phyloP scores from a whole-genome alignment of 2,113 vertebrate genomes.

The Pelusios castaneus region DNA sequence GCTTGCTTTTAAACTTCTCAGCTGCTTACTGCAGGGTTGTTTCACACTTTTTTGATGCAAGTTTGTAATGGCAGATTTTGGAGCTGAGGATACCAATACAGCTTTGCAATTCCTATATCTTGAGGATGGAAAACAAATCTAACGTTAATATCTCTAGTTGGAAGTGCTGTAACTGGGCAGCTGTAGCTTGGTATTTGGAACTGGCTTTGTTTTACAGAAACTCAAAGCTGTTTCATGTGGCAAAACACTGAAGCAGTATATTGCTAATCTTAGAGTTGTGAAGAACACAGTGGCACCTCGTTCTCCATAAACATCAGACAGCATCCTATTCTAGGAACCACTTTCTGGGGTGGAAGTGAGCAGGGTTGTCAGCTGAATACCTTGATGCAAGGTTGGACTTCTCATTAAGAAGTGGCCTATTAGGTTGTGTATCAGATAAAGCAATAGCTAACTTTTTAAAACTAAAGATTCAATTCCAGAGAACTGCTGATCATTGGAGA shows the following conservation, averaged over 20 bases:
- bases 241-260: background rate
- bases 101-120: background rate
- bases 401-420: no score
- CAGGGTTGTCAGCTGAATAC: background rate
- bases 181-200: background rate
- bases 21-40: background rate
- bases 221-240: background rate
- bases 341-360: background rate
- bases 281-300: background rate
- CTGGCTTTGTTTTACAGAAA: conserved; percentile 14
- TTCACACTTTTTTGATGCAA: background rate
- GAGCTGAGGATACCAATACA: background rate
- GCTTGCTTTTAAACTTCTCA: background rate
- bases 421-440: no score
- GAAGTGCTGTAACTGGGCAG: background rate
- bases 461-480: background rate
- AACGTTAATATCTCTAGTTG: background rate
- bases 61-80: background rate
- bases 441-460: background rate
- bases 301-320: background rate
- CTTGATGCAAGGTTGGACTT: conserved; percentile 1
- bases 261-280: background rate
- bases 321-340: background rate
- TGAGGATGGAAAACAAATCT: no score
- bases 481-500: background rate